Evolutionary conservation across 1,140 invertebrate species (phyloP).

Genomic region (Parasteatoda tepidariorum): DNA sequence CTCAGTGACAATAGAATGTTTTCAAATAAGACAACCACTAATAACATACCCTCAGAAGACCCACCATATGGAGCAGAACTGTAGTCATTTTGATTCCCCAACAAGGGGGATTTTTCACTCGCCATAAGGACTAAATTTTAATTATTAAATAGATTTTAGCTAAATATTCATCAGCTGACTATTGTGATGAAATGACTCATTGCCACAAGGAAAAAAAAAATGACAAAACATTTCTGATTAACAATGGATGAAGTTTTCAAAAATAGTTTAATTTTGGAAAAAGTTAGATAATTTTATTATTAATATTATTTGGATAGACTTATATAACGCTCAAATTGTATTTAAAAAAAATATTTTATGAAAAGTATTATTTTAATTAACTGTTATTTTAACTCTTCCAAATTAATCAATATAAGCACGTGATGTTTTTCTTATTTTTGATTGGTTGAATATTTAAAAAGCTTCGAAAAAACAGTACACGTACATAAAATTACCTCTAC

Average conservation of each 20-base stretch:
- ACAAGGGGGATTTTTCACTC: constrained; percentile 22
- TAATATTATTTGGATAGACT: too few relatives aligned
- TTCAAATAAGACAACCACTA: not conserved
- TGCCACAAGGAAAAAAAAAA: too few relatives aligned
- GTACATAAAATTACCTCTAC: constrained; percentile 22
- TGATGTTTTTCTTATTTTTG: not conserved
- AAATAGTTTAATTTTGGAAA: too few relatives aligned
- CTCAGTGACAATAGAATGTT: not conserved
- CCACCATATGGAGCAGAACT: constrained; percentile 8
- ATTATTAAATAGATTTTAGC: not conserved
- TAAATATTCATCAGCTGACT: constrained; percentile 37
- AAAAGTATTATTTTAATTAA: too few relatives aligned
- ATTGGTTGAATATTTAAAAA: constrained; percentile 30
- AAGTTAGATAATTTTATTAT: too few relatives aligned
- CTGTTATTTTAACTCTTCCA: too few relatives aligned
- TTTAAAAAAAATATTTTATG: too few relatives aligned
- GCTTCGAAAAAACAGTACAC: constrained; percentile 16
- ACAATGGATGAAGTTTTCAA: too few relatives aligned
- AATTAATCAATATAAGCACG: constrained; percentile 21
- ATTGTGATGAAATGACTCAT: constrained; percentile 9
- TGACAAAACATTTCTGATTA: too few relatives aligned
- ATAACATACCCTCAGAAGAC: constrained; percentile 24
- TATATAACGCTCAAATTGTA: too few relatives aligned
- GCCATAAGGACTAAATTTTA: constrained; percentile 22
- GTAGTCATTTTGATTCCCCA: constrained; percentile 33